phyloP scores from a whole-genome alignment of 1,140 invertebrate genomes.

The Lycorma delicatula region DNA sequence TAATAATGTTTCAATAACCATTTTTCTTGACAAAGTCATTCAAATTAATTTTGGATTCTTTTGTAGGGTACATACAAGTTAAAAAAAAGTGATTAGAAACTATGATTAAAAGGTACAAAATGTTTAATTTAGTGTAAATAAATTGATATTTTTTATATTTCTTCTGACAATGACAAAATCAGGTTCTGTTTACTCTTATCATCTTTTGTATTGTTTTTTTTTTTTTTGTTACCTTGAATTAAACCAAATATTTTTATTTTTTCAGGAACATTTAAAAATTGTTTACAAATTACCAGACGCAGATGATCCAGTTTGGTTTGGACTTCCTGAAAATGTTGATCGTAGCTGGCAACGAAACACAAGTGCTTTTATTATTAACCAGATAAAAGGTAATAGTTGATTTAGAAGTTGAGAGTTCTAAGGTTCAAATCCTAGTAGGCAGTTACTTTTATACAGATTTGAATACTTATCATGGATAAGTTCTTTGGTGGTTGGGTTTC shows the following conservation, averaged over 20 bases:
- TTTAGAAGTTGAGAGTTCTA: too few relatives aligned
- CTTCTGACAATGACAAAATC: neutral
- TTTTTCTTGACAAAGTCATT: too few relatives aligned
- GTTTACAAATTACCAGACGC: slow-evolving; percentile 55
- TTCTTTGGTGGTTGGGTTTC: too few relatives aligned
- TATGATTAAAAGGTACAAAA: too few relatives aligned
- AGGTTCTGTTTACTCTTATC: neutral
- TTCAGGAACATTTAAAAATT: slow-evolving; percentile 50
- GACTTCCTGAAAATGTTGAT: slow-evolving; percentile 73
- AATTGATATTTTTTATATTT: neutral
- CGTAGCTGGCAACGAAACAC: slow-evolving; percentile 63
- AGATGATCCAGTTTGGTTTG: slow-evolving; percentile 63
- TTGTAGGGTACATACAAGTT: too few relatives aligned
- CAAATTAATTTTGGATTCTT: too few relatives aligned
- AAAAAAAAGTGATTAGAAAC: too few relatives aligned
- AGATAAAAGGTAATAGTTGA: slow-evolving; percentile 41
- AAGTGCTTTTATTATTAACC: slow-evolving; percentile 50
- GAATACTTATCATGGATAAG: too few relatives aligned
- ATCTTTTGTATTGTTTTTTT: neutral
- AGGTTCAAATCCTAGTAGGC: too few relatives aligned
- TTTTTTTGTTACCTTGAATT: neutral
- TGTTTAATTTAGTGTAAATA: too few relatives aligned
- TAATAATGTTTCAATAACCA: too few relatives aligned
- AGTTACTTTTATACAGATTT: too few relatives aligned
- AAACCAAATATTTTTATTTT: slow-evolving; percentile 11